Evolutionary conservation across 2,888 invertebrate species (phyloP), one percentile per base, ranked within the genome.

Genomic region (Deilephila porcellus): DNA sequence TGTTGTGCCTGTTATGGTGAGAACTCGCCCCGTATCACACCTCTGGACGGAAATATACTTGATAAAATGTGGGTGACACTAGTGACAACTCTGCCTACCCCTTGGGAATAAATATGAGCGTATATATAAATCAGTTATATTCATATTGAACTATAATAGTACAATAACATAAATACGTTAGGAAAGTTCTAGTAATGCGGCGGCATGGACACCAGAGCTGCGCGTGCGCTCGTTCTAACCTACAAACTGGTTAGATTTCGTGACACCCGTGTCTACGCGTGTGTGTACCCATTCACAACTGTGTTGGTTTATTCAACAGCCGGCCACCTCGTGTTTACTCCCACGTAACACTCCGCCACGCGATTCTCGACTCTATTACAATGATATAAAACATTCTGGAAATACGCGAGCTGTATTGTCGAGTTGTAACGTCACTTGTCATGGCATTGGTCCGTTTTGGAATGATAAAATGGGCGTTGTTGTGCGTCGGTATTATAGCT

Each of bases 191-290:
- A 45, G 45, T 52, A 67, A 52, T 52, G 25, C 52, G 52, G 45
- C 67, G 67, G 25, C 84, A 85, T 90, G 86, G 93, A 77, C 85
- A 86, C 87, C 79, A 76, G 73, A 84, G 76, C 77, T 81, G 90
- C 92, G 91, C 91, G 84, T 86, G 91, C 93, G 91, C 93, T 88
- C 85, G 83, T 81, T 90, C 89, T 93, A 94, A 93, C 94, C 94
- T 94, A 94, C 91, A 93, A 93, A 92, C 93, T 86, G 84, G 89
- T 88, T 91, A 85, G 90, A 93, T 93, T 93, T 94, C 92, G 93
- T 93, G 94, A 93, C 93, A 93, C 90, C 91, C 87, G 84, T 78
- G 81, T 73, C 78, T 62, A 74, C 83, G 81, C 87, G 89, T 88
- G 90, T 86, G 90, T 83, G 84, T 83, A 78, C 82, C 83, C 87